Evolutionary conservation across 2,113 vertebrate genomes (phyloP).

Genomic region (Bufo gargarizans): DNA sequence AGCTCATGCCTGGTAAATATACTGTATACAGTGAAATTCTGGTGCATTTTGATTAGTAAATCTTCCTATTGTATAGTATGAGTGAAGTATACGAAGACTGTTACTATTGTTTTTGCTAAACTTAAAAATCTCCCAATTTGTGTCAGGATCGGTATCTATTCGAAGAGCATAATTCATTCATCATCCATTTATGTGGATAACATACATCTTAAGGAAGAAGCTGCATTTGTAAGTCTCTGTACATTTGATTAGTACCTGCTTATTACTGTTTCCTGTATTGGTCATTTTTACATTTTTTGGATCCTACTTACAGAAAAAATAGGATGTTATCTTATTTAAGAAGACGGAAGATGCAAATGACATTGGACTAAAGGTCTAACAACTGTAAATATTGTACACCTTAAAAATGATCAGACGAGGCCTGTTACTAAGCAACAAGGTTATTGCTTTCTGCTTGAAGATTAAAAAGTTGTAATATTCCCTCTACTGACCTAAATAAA

Average conservation of each 20-base stretch:
- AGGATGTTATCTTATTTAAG: background rate
- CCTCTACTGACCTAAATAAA: background rate
- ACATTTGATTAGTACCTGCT: background rate
- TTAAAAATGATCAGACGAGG: background rate
- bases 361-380: background rate
- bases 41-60: no score
- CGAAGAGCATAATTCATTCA: no score
- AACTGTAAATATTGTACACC: background rate
- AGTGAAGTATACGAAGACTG: no score
- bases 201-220: no score
- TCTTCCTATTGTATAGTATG: no score
- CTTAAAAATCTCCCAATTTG: no score
- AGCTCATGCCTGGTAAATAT: no score
- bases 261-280: background rate
- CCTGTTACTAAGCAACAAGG: constrained; percentile 34
- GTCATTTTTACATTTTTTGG: background rate
- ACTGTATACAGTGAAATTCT: no score
- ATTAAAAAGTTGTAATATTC: background rate
- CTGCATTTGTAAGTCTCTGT: background rate
- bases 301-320: background rate
- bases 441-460: background rate
- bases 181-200: no score
- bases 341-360: background rate
- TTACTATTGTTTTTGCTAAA: no score
- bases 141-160: no score